Conservation (phyloP, 2,888 invertebrate genomes). For the Polymixis lichenea region DNA sequence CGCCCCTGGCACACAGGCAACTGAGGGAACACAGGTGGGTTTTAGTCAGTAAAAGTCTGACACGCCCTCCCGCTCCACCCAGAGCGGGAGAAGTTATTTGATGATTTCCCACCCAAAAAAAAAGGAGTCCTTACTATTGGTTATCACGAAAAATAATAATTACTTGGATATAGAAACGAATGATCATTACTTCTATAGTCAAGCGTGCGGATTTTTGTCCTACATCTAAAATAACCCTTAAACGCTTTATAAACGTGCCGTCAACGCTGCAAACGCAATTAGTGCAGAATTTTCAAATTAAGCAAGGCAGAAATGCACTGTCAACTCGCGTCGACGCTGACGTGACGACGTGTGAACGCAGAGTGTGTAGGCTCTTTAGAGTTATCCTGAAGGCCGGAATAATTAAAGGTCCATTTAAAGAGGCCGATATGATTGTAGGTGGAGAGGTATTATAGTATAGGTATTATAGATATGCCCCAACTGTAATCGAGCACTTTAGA, state of each 20-base stretch:
- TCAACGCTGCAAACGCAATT: not conserved
- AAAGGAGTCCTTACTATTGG: not conserved
- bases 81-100: too few species aligned
- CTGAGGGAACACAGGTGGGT: too few species aligned
- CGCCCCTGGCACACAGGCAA: too few species aligned
- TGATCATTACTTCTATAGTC: not conserved
- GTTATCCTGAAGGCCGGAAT: not conserved
- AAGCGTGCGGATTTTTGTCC: not conserved
- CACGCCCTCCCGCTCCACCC: too few species aligned
- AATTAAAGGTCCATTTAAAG: not conserved
- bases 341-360: too few species aligned
- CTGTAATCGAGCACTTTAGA: conserved; percentile 17
- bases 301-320: not conserved
- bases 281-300: not conserved
- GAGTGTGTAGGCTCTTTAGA: not conserved
- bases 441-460: not conserved
- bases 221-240: not conserved
- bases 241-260: not conserved
- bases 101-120: too few species aligned
- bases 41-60: too few species aligned
- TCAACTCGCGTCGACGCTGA: not conserved
- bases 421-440: not conserved
- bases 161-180: not conserved
- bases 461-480: conserved; percentile 13
- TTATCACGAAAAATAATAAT: not conserved